A percentile compares a stretch with the other conserved stretches of the same genome.
phyloP scores from a whole-genome alignment of 2,888 invertebrate species.

The Oconnorella tubifera region DNA sequence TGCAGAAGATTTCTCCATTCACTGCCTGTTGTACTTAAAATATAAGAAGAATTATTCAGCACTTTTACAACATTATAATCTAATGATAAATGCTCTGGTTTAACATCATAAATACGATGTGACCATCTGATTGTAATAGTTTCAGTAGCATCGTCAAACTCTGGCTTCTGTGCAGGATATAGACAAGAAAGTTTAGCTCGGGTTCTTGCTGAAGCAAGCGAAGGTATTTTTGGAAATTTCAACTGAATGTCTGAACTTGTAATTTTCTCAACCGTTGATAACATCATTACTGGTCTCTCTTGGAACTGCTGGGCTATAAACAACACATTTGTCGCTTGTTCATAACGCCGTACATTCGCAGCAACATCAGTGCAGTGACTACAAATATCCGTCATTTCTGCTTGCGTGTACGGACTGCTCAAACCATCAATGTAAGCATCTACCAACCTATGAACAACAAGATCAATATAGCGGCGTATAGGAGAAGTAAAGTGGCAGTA shows the following conservation, averaged over 20 bases:
- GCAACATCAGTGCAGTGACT: constrained; percentile 22
- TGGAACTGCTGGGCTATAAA: constrained; percentile 38
- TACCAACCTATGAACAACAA: constrained; percentile 45
- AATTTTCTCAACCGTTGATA: constrained; percentile 41
- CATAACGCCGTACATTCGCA: constrained; percentile 20
- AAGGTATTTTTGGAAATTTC: background rate
- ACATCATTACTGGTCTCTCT: constrained; percentile 38
- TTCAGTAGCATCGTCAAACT: background rate
- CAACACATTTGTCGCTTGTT: constrained; percentile 27
- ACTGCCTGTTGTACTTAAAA: background rate
- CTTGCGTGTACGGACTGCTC: constrained; percentile 38
- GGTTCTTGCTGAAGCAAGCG: background rate
- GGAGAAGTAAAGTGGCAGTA: constrained; percentile 46
- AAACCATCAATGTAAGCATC: constrained; percentile 37
- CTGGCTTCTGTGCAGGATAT: background rate
- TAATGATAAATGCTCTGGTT: background rate
- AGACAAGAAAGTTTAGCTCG: background rate
- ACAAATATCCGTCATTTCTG: constrained; percentile 39
- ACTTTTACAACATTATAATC: background rate
- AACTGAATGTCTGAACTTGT: background rate
- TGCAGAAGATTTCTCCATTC: constrained; percentile 19
- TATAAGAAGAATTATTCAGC: background rate
- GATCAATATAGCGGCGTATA: constrained; percentile 42
- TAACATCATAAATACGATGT: constrained; percentile 5
- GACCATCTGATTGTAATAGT: constrained; percentile 3